phyloP scores from a whole-genome alignment of 1,140 invertebrate genomes.

The Rhagoletis zephyria region DNA sequence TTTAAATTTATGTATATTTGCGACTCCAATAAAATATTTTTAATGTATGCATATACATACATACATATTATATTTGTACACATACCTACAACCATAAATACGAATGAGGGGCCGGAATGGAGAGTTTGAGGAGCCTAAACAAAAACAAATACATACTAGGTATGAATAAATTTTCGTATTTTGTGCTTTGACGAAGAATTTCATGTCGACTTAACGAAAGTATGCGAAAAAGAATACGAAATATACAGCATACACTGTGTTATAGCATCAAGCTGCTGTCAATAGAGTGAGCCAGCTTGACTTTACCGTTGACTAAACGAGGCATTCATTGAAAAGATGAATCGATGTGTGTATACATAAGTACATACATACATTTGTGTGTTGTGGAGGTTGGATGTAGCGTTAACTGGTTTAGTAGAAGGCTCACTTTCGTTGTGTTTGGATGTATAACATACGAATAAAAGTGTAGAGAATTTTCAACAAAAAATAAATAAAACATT shows the following conservation, averaged over 20 bases:
- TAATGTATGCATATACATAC: background rate
- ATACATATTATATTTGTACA: background rate
- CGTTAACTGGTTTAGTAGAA: conserved; percentile 23
- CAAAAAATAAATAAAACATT: too few relatives aligned
- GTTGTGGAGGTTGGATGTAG: conserved; percentile 1
- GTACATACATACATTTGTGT: background rate
- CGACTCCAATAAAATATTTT: background rate
- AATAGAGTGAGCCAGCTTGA: background rate
- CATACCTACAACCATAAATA: background rate
- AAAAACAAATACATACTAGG: background rate
- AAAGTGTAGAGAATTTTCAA: background rate
- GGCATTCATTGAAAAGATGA: conserved; percentile 48
- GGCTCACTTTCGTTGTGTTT: conserved; percentile 15
- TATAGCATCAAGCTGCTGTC: background rate
- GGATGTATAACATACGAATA: conserved; percentile 12
- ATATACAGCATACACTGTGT: background rate
- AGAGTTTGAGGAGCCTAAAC: background rate
- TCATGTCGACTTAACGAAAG: conserved; percentile 5
- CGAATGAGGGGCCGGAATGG: background rate
- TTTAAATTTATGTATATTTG: conserved; percentile 16
- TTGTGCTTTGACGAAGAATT: conserved; percentile 3
- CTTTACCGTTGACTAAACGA: background rate
- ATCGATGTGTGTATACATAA: conserved; percentile 7
- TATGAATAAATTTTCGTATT: conserved; percentile 40
- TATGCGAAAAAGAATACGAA: background rate